Evolutionary conservation across 2,888 invertebrate species (phyloP).

Genomic region (Meiosimyza platycephala): DNA sequence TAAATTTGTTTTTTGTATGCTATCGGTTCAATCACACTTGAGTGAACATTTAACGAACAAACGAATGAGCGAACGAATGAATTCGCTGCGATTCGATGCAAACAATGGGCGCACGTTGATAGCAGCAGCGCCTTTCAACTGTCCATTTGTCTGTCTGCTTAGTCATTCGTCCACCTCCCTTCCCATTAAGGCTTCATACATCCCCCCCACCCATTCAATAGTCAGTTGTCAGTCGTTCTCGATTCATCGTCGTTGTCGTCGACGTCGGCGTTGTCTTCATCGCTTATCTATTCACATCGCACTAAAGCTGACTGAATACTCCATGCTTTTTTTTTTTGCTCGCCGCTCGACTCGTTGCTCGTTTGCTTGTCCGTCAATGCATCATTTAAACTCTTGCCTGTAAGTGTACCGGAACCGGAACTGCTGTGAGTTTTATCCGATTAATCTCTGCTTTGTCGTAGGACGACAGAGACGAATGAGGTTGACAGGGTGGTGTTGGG

Average conservation of each 20-base stretch:
- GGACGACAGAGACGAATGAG: constrained; percentile 11
- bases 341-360: constrained; percentile 20
- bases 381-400: constrained; percentile 21
- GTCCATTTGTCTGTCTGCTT: constrained; percentile 21
- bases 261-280: background rate
- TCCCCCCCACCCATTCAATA: background rate
- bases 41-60: constrained; percentile 55
- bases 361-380: constrained; percentile 10
- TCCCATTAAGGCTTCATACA: constrained; percentile 26
- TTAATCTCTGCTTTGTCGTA: constrained; percentile 31
- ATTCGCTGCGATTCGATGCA: constrained; percentile 61
- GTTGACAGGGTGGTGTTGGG: constrained; percentile 18
- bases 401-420: constrained; percentile 33
- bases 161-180: constrained; percentile 44
- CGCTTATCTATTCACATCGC: constrained; percentile 5
- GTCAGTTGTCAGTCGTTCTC: constrained; percentile 8
- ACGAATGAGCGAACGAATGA: constrained; percentile 47
- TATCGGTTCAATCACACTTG: constrained; percentile 62
- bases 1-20: constrained; percentile 52
- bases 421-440: constrained; percentile 36
- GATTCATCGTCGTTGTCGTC: background rate
- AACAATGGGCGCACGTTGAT: constrained; percentile 56
- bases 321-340: constrained; percentile 20
- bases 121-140: constrained; percentile 49
- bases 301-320: constrained; percentile 1